Percentiles rank a stretch among this genome's conserved stretches.
Evolutionary conservation across 1,140 invertebrate species (phyloP).

Genomic region (Rhyacophila brunnea): DNA sequence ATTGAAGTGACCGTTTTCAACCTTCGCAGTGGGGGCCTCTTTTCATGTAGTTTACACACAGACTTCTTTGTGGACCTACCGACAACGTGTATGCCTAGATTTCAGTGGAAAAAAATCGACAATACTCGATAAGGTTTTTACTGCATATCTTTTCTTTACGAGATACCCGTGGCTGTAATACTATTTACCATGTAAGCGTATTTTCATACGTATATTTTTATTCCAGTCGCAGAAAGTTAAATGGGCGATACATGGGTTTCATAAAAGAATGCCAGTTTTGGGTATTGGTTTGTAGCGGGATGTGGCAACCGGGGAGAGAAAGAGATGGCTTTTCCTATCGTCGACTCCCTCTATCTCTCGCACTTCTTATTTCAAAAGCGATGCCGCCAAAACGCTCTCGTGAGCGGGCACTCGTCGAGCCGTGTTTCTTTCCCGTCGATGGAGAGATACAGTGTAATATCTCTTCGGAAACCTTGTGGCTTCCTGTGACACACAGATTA

Average conservation of each 20-base stretch:
- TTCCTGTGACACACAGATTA: conserved; percentile 4
- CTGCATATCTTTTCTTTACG: too few species aligned
- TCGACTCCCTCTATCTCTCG: conserved; percentile 16
- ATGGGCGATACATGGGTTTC: not conserved
- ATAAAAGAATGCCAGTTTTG: conserved; percentile 7
- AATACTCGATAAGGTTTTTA: not conserved
- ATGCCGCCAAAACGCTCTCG: conserved; percentile 24
- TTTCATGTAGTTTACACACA: not conserved
- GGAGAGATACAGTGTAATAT: conserved; percentile 1
- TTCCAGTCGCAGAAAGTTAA: too few species aligned
- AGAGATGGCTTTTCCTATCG: conserved; percentile 1
- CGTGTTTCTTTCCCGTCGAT: conserved; percentile 1
- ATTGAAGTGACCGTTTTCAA: too few species aligned
- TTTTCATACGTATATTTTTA: too few species aligned
- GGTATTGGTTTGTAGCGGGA: conserved; percentile 5
- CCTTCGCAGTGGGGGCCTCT: not conserved
- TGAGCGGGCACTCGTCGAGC: conserved; percentile 4
- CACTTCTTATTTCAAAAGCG: conserved; percentile 22
- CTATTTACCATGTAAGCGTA: too few species aligned
- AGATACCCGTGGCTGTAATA: too few species aligned
- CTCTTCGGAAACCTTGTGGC: conserved; percentile 10
- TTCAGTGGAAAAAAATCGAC: not conserved
- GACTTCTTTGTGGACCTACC: too few species aligned
- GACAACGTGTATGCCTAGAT: too few species aligned
- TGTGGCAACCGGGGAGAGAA: conserved; percentile 7